phyloP scores from a whole-genome alignment of 2,888 invertebrate species.

The Spialia ferax region DNA sequence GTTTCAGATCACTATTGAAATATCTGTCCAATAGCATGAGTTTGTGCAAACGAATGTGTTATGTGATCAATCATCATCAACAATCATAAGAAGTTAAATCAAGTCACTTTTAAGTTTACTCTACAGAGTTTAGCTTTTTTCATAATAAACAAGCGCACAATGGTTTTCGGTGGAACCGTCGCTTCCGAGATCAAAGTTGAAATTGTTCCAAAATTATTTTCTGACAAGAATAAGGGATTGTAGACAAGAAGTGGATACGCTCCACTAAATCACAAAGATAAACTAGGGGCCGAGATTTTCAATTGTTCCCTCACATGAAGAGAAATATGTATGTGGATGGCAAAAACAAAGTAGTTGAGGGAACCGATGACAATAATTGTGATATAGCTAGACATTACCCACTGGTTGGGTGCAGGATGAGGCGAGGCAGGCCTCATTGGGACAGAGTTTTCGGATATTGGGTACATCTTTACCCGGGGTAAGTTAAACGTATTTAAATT shows the following conservation, averaged over 20 bases:
- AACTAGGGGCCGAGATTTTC: conserved; percentile 57
- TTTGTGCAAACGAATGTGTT: background rate
- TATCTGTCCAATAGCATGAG: background rate
- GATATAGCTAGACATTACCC: conserved; percentile 72
- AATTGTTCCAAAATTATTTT: conserved; percentile 41
- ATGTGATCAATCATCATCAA: conserved; percentile 20
- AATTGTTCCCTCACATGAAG: conserved; percentile 57
- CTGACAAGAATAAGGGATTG: conserved; percentile 38
- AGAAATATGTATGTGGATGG: conserved; percentile 51
- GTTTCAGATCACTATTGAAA: background rate
- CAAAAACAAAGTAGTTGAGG: conserved; percentile 32
- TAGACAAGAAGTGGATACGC: conserved; percentile 43
- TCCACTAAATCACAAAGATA: conserved; percentile 62
- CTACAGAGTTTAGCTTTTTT: conserved; percentile 11
- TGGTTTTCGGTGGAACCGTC: conserved; percentile 12
- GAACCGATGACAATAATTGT: conserved; percentile 54
- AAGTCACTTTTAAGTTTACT: background rate
- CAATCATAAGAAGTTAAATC: background rate
- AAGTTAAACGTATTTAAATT: conserved; percentile 46
- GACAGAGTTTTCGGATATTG: conserved; percentile 79
- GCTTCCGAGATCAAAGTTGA: conserved; percentile 28
- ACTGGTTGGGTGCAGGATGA: conserved; percentile 72
- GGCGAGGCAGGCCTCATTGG: conserved; percentile 79
- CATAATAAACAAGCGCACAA: conserved; percentile 19
- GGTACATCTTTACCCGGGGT: conserved; percentile 81